These are phyloP conservation scores for Vespertilio murinus DNA, from an alignment of 2,797 vertebrate species.

Conservation along the genomic window DNA sequence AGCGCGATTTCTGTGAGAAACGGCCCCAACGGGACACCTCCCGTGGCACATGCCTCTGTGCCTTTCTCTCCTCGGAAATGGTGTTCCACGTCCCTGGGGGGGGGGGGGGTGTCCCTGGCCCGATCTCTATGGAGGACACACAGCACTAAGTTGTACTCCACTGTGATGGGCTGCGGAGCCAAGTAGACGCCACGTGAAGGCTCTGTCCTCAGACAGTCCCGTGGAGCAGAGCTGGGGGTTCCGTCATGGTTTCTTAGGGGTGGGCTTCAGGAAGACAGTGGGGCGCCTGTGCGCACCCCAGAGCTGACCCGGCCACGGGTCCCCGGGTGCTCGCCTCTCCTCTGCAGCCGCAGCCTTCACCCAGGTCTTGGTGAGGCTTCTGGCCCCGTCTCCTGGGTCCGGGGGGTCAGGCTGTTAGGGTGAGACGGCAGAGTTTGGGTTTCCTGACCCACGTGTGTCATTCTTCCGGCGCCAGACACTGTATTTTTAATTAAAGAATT, in stretches of 20 bases:
- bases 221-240: not conserved
- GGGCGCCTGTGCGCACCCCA: not conserved
- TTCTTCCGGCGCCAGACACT: not conserved
- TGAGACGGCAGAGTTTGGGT: not conserved
- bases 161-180: not conserved
- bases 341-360: not conserved
- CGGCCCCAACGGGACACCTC: not conserved
- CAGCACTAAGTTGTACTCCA: not conserved
- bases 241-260: fast-evolving
- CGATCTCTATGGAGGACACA: not conserved
- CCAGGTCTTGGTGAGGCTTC: not conserved
- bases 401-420: not conserved
- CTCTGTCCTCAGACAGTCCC: not conserved
- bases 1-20: not conserved
- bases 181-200: not conserved
- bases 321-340: not conserved
- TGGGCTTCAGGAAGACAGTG: fast-evolving
- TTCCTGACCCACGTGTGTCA: not conserved
- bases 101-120: not conserved
- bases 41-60: fast-evolving
- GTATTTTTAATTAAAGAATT: not conserved
- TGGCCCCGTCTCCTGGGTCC: not conserved
- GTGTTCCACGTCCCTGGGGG: too few species aligned
- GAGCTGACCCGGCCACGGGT: not conserved
- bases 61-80: not conserved